Base-by-base conservation (phyloP, 1,140 invertebrate genomes). In the Berghia stephanieae region DNA sequence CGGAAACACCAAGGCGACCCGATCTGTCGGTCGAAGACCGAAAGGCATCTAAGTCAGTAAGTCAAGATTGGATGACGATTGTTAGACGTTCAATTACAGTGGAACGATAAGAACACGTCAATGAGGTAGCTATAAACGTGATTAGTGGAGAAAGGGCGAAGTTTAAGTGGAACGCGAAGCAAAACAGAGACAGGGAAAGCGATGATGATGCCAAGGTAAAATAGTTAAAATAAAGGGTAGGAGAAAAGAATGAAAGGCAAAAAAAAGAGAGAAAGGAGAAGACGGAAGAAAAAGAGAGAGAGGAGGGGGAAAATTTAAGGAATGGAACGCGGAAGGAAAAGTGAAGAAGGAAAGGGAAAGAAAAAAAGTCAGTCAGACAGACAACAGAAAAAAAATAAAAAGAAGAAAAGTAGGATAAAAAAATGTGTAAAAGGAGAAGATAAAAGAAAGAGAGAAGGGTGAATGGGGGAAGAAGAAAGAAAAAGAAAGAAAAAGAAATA, bases 311-410 rank as follows among this genome's bases (percentile, higher is more conserved):
- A 31, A 21, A 21, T 8, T 4, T 8, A 31, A 60, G 21, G 34
- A 27, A 6, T n/a, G 5, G 8, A 6, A 4, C 5, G 21, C n/a
- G 34, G 55, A 21, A 31, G 21, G 55, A 60, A 31, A 27, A 8
- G 27, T 6, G 70, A 36, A 10, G 70, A 72, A 44, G 44, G 42
- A 21, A n/a, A 31, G n/a, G 10, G 70, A 60, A 46, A 27, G 42
- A 27, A 44, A 49, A 36, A 42, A 8, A 27, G 44, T 27, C 13
- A 42, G 3, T 27, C 24, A 49, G 42, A 72, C 38, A 52, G 40
- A 27, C 13, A 24, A 27, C 38, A 72, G 46, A 52, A 36, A 52
- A 44, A 72, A 44, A 72, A 36, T 24, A 44, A 72, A n/a, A 60
- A 4, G 34, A 31, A 60, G 55, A 60, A 31, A 60, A 31, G 34